Conservation (phyloP, 2,888 invertebrate species). For the Poecilobothrus nobilitatus region DNA sequence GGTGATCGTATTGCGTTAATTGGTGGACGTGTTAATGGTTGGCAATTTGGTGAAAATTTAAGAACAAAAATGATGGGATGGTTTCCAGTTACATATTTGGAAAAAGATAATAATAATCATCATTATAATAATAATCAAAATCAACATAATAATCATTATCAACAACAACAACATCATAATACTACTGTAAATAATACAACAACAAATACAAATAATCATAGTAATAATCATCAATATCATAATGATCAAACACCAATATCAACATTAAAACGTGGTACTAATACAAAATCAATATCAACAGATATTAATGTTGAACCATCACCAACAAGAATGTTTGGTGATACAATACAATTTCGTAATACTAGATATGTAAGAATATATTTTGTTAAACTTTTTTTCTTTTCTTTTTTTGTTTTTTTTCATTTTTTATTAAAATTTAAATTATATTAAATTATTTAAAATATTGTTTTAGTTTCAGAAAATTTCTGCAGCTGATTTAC, state of each 20-base stretch:
- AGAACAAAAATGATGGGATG: conserved; percentile 87
- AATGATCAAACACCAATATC: conserved; percentile 25
- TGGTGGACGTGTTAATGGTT: conserved; percentile 86
- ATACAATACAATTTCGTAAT: conserved; percentile 52
- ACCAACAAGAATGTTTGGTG: conserved; percentile 64
- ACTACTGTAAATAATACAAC: conserved; percentile 24
- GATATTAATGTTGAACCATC: conserved; percentile 42
- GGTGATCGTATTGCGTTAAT: conserved; percentile 81
- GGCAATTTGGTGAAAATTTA: conserved; percentile 94
- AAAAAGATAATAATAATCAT: conserved; percentile 53
- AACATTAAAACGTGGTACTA: conserved; percentile 19
- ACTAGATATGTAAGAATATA: conserved; percentile 31
- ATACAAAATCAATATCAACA: conserved; percentile 31
- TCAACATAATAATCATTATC: conserved; percentile 23
- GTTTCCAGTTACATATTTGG: conserved; percentile 94
- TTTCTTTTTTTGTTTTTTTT: too few relatives aligned
- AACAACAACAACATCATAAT: conserved; percentile 23
- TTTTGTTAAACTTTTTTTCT: not conserved
- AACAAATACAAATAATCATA: conserved; percentile 18
- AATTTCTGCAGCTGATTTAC: conserved; percentile 47
- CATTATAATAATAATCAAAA: conserved; percentile 12
- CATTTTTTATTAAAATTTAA: not conserved
- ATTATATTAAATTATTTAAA: not conserved
- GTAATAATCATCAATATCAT: conserved; percentile 17
- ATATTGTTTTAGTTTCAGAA: conserved; percentile 45